Conservation (phyloP, 2,113 vertebrate genomes). For the Tinamus guttatus region DNA sequence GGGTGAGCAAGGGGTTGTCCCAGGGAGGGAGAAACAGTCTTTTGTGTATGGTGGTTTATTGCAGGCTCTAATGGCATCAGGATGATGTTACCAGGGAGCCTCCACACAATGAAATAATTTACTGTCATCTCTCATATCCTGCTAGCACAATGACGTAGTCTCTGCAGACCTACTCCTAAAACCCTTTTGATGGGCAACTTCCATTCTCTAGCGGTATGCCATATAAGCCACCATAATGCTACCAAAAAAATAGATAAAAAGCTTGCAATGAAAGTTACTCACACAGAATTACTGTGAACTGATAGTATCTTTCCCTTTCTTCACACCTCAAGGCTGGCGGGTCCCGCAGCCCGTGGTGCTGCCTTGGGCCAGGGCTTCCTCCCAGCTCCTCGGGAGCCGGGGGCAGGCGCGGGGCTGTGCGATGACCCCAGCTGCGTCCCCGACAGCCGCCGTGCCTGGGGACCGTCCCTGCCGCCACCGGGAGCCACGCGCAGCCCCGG, state of each 20-base stretch:
- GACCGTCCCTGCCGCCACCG: neutral
- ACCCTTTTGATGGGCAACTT: neutral
- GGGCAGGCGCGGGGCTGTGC: neutral
- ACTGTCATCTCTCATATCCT: constrained; percentile 36
- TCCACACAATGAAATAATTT: constrained; percentile 45
- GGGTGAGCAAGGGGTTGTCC: constrained; percentile 7
- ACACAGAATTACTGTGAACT: neutral
- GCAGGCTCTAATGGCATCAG: constrained; percentile 22
- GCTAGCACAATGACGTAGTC: neutral
- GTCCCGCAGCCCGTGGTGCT: neutral
- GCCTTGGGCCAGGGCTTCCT: accelerated
- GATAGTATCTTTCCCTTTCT: neutral
- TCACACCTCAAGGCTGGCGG: neutral
- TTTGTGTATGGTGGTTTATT: constrained; percentile 41
- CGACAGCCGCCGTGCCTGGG: accelerated
- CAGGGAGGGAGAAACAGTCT: constrained; percentile 7
- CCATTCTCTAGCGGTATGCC: neutral
- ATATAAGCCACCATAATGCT: neutral
- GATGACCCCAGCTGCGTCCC: neutral
- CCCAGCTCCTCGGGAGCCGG: neutral
- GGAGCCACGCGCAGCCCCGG: neutral
- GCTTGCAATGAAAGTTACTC: neutral
- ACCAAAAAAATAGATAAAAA: neutral
- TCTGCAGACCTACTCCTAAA: neutral
- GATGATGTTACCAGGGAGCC: constrained; percentile 22